These are phyloP conservation scores for Muscidifurax raptorellus DNA, from an alignment of 1,140 invertebrate species.

Conservation along the genomic window DNA sequence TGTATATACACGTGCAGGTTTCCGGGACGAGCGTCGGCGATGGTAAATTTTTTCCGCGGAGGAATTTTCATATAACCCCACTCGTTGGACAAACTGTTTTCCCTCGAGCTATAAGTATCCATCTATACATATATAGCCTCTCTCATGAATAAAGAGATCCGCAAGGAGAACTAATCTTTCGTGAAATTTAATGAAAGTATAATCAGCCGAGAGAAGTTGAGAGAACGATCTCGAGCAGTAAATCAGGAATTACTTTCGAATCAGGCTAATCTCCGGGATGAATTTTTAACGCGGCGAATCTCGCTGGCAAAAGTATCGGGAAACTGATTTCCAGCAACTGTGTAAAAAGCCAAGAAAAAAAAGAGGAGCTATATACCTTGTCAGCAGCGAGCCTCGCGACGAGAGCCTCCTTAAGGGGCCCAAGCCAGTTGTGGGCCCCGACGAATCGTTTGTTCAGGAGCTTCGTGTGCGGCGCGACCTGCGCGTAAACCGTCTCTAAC, in stretches of 20 bases:
- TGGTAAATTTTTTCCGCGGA: too few species aligned
- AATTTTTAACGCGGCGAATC: neutral
- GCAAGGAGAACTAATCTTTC: neutral
- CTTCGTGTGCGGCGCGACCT: conserved; percentile 87
- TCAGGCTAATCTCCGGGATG: neutral
- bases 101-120: too few species aligned
- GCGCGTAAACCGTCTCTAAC: conserved; percentile 84
- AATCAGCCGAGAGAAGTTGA: neutral
- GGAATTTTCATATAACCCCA: too few species aligned
- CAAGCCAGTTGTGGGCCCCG: conserved; percentile 90
- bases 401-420: conserved; percentile 80
- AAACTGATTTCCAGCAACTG: neutral
- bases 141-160: neutral
- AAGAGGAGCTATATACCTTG: conserved; percentile 66
- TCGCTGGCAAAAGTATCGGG: neutral
- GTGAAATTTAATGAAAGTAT: neutral
- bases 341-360: neutral
- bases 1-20: too few species aligned
- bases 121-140: too few species aligned
- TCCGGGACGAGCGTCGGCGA: too few species aligned
- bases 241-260: neutral
- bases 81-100: too few species aligned
- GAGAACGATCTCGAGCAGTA: neutral
- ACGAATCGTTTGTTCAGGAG: conserved; percentile 91
- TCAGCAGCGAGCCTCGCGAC: conserved; percentile 72